A percentile compares a stretch with the other conserved stretches of the same genome.
Conservation (phyloP, 2,113 vertebrate species). For the Triplophysa siluroides region DNA sequence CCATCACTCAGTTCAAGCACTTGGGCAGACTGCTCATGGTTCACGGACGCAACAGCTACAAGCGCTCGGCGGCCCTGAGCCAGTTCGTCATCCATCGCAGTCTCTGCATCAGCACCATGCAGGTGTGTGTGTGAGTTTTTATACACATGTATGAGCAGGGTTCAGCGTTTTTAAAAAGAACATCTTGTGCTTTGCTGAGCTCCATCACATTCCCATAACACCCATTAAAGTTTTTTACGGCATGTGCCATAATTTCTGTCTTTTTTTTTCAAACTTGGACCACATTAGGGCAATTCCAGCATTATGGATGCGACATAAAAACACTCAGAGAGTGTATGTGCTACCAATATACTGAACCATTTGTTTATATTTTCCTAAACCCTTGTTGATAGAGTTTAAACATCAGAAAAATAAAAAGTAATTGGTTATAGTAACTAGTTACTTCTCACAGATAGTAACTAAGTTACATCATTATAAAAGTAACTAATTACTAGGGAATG, state of each 20-base stretch:
- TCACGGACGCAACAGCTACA: constrained; percentile 98
- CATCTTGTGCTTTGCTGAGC: not conserved
- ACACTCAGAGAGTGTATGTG: no score
- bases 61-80: constrained; percentile 92
- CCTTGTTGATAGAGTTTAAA: no score
- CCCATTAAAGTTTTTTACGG: not conserved
- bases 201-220: not conserved
- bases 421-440: no score
- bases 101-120: constrained; percentile 97
- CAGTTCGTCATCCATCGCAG: constrained; percentile 99
- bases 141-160: constrained; percentile 25
- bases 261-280: no score
- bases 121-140: constrained; percentile 67
- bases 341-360: no score
- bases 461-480: no score
- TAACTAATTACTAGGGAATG: no score
- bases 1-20: constrained; percentile 96
- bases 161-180: not conserved
- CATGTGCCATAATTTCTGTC: not conserved
- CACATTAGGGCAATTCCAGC: no score
- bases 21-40: constrained; percentile 94
- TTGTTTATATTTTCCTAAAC: no score
- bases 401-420: no score
- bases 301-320: no score
- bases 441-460: no score